Evolutionary conservation across 2,797 vertebrate genomes (phyloP).

Genomic region (Melanotaenia pygmaea): DNA sequence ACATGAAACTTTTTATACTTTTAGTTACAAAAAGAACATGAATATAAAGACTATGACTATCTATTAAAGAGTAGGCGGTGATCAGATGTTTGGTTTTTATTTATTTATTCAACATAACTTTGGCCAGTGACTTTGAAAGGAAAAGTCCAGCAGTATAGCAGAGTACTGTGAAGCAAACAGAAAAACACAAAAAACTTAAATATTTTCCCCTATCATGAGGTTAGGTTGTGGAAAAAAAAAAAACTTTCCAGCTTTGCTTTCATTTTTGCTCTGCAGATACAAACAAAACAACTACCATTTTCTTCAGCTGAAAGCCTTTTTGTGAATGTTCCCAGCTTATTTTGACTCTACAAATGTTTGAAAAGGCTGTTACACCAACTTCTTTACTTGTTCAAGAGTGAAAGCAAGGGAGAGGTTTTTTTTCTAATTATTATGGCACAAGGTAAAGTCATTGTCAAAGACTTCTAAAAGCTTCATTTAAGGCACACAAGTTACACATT

Average conservation of each 20-base stretch:
- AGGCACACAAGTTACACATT: neutral
- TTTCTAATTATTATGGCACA: conserved; percentile 8
- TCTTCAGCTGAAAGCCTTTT: conserved; percentile 32
- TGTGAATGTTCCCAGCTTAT: conserved; percentile 33
- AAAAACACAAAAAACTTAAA: conserved; percentile 28
- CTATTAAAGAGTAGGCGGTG: neutral
- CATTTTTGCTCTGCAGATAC: conserved; percentile 44
- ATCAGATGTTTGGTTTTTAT: conserved; percentile 31
- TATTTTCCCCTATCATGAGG: conserved; percentile 4
- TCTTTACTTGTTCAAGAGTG: conserved; percentile 10
- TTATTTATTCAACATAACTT: conserved; percentile 32
- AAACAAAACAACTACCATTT: conserved; percentile 37
- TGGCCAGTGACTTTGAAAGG: conserved; percentile 31
- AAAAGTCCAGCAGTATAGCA: conserved; percentile 8
- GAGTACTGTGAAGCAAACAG: conserved; percentile 15
- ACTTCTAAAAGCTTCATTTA: conserved; percentile 6
- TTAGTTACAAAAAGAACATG: neutral
- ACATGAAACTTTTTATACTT: too few species aligned
- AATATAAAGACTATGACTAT: neutral
- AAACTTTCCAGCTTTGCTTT: conserved; percentile 19
- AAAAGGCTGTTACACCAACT: conserved; percentile 40
- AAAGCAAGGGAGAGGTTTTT: conserved; percentile 23
- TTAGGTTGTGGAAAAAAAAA: conserved; percentile 15
- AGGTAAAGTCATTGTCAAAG: conserved; percentile 24
- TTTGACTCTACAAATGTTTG: conserved; percentile 58